Evolutionary conservation across 1,140 invertebrate species (phyloP).

Genomic region (Macrostomum lignano): DNA sequence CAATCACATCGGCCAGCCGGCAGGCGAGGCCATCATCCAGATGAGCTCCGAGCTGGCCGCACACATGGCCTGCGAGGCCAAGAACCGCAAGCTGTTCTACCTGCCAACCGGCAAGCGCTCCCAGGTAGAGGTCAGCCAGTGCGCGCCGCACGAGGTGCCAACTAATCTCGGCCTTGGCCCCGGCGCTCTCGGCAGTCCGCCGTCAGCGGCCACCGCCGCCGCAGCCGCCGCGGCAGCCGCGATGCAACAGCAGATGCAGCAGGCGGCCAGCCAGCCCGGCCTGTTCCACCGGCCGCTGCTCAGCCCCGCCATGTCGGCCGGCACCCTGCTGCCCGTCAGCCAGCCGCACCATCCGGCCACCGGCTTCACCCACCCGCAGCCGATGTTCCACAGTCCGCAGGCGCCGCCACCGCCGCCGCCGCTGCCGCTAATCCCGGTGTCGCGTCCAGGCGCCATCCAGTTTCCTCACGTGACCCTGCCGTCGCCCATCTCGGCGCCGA

Average conservation of each 20-base stretch:
- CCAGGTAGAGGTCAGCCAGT: conserved; percentile 89
- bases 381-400: no score
- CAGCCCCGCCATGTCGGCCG: conserved; percentile 17
- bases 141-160: no score
- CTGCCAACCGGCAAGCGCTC: conserved; percentile 62
- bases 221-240: no score
- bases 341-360: conserved; percentile 14
- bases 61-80: conserved; percentile 49
- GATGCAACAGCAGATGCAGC: no score
- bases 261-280: conserved; percentile 11
- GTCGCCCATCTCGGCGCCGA: no score
- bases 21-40: conserved; percentile 93
- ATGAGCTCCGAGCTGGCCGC: conserved; percentile 81
- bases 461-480: conserved; percentile 10
- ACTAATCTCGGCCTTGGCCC: no score
- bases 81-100: conserved; percentile 80
- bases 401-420: conserved; percentile 11
- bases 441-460: conserved; percentile 8
- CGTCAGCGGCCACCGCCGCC: conserved; percentile 7
- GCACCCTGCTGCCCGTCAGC: conserved; percentile 17
- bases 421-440: conserved; percentile 11
- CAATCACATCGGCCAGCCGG: conserved; percentile 88
- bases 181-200: no score
- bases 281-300: conserved; percentile 15
- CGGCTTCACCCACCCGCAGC: conserved; percentile 6